Evolutionary conservation across 2,797 vertebrate species (phyloP), one percentile per base, ranked within the genome.

Genomic region (Rhynchonycteris naso): DNA sequence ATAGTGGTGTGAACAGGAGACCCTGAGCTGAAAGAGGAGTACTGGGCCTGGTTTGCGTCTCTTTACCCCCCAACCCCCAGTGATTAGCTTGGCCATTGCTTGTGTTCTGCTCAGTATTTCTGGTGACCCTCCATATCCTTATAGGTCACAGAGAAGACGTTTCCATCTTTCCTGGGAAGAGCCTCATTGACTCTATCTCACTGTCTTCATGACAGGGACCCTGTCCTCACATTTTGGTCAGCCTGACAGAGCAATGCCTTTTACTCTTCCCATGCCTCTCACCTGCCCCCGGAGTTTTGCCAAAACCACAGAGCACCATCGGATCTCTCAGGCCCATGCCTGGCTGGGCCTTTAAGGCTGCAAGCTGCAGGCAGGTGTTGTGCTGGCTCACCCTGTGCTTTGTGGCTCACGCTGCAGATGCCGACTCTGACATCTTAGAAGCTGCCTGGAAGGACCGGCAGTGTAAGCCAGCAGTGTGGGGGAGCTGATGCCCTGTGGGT

Each of bases 101-200:
- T 87, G 28, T 80, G 22, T 82, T 85, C 72, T 69, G 63, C n/a
- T 85, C 38, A 81, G 4, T 68, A 28, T 75, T 97, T 58, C 35
- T 54, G 21, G 28, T 58, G 52, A 59, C 18, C 18, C n/a, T 52
- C 38, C 10, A 66, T 71, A 88, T 85, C n/a, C 38, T 80, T 28
- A 26, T 0, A 58, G 59, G 76, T 80, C 38, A 68, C 22, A 83
- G 74, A 91, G n/a, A 82, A 58, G 24, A 94, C 30, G 61, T 24
- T 88, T 61, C 35, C 52, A 15, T 79, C 35, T 90, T 69, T 86
- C 52, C 59, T 35, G 58, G 56, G 68, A 74, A 65, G 59, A 54
- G 18, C 72, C 38, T 54, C 54, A 30, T 0, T 58, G 56, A 85
- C 33, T 84, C 12, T 75, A 0, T 28, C 16, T 58, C 59, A 50